Base-by-base conservation (phyloP, 2,797 vertebrate species). In the Brachyalestes nurse region DNA sequence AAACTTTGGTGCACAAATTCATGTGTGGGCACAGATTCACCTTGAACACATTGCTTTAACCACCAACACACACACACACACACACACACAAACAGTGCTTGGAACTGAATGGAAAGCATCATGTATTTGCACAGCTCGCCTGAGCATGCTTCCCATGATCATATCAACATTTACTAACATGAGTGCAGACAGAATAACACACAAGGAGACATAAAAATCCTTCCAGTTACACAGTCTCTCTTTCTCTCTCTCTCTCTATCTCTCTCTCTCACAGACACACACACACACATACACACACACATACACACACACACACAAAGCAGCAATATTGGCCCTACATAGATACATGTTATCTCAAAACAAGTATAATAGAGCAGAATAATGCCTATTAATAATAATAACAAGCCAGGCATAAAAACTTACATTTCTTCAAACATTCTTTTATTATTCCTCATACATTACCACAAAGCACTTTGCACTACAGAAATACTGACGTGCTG, bases 1-100 rank as follows among this genome's bases (percentile, higher is more conserved):
- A 82, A 34, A 72, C 38, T 58, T 7, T 12, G 34, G 67, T 42
- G 57, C 38, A 28, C 77, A 79, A 38, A 79, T 47, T 70, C 61
- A 82, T 1, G 9, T 42, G 19, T 45, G 38, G 19, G n/a, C 42
- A 67, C 72, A 75, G 40, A 17, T 23, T 47, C 64, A 71, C 51
- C 4, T 49, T 34, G 6, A 71, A 70, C 19, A n/a, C 45, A 57
- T 57, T 66, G 28, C n/a, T 62, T 25, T 85, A 75, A 69, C 28
- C 53, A 77, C n/a, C 55, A 28, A 71, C 57, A 71, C 58, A 83
- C 57, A 49, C 69, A 76, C 72, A 51, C 67, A 64, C 21, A 64
- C 53, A 66, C 66, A 65, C 49, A 66, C 49, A 49, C 72, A 55
- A 65, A 62, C 28, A 7, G 12, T 53, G 40, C 61, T 45, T 60